Evolutionary conservation across 2,888 invertebrate species (phyloP).

Genomic region (Penaeus monodon): DNA sequence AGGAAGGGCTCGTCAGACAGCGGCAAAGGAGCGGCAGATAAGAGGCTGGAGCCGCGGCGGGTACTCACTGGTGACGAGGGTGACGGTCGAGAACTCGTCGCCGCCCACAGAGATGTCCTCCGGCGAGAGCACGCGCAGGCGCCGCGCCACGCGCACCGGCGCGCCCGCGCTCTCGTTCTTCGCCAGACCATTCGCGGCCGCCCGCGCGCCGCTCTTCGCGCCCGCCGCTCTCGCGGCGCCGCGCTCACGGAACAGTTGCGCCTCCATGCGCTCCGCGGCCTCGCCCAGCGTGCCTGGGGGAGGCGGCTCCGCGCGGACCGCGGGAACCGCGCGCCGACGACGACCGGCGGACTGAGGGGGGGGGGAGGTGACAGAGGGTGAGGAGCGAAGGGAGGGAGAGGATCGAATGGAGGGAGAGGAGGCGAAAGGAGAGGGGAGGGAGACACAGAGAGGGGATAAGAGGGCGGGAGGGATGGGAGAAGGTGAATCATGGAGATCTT

Average conservation of each 20-base stretch:
- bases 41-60: neutral
- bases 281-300: neutral
- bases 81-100: conserved; percentile 42
- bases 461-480: no score
- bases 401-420: neutral
- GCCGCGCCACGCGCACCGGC: conserved; percentile 77
- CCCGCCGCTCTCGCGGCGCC: neutral
- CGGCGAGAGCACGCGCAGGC: conserved; percentile 78
- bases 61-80: conserved; percentile 48
- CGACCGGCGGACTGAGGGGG: conserved; percentile 2
- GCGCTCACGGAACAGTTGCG: neutral
- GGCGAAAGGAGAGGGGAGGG: no score
- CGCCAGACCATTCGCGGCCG: neutral
- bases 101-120: conserved; percentile 74
- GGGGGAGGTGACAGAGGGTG: neutral
- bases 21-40: neutral
- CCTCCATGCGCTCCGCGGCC: neutral
- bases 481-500: no score
- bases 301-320: neutral
- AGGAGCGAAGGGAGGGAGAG: neutral
- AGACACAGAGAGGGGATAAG: no score
- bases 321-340: conserved; percentile 65
- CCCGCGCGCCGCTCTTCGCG: neutral
- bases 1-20: no score
- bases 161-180: conserved; percentile 32